Evolutionary conservation across 2,888 invertebrate genomes (phyloP), one percentile per base, ranked within the genome.

Genomic region (Taenaris catops): DNA sequence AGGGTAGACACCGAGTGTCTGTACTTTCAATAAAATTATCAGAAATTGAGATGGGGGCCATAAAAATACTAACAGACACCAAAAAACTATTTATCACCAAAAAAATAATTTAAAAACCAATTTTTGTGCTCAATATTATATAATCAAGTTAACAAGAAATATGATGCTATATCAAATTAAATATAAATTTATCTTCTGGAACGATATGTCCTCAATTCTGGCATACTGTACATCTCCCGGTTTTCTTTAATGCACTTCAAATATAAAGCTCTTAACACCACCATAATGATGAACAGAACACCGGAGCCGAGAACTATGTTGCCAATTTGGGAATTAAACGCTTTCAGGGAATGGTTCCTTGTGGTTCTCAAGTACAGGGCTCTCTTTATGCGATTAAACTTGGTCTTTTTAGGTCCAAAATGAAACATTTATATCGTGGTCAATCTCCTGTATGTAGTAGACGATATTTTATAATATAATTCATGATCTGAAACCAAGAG

Each of bases 371-470:
- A 25, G 24, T 53, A 55, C 3, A 59, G 49, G 1, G 48, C 41
- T 34, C 49, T 49, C 27, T 58, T 61, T 8, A 64, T 29, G 3
- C 51, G 53, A 26, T 51, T 44, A 1, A 56, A 31, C 9, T 38
- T 47, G 8, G 41, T 51, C 16, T 34, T 34, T 16, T 44, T 56
- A 6, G 20, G 41, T 26, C 34, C 34, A 8, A 44, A 38, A 7
- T 24, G 26, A 42, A 48, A 52, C 55, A 64, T 59, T 52, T 44
- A 37, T 33, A 10, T 26, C 5, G 19, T 11, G 7, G 2, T n/a
- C 10, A 6, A n/a, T 8, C 5, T n/a, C 4, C 14, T 14, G 4
- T 14, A 3, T 4, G 14, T 14, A 4, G 14, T 14, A 14, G 14
- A 14, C 4, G 14, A 14, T 14, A 2, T 3, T 14, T 3, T 14